Base-by-base conservation (phyloP, 1,140 invertebrate genomes). In the Carcinoscorpius rotundicauda region DNA sequence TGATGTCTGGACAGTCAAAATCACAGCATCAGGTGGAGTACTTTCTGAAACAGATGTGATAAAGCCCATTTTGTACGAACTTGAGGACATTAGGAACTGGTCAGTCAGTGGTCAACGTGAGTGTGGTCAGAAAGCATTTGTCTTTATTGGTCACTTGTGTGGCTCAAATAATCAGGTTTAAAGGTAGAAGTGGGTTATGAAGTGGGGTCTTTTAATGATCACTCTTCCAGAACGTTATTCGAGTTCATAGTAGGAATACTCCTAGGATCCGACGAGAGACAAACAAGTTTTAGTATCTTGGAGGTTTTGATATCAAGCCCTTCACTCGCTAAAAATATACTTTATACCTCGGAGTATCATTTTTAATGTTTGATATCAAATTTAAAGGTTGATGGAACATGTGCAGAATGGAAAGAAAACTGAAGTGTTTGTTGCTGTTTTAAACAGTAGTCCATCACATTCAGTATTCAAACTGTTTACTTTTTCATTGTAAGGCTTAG, bases 71-170 rank as follows among this genome's bases (percentile, higher is more conserved):
- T 68, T 87, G 84, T n/a, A 87, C 76, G 76, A 93, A 95, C 65
- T 80, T 78, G 4, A 83, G 70, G 78, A 81, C 60, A 78, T 66
- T 77, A 70, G 63, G 81, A 72, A 72, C 75, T 77, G 78, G 75
- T 71, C 64, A 72, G 70, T 52, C 73, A n/a, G 80, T 81, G 10
- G 80, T 81, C 1, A 74, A 53, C 61, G 87, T 83, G 52, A 93
- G 78, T 1, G 91, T 93, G 4, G 89, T 86, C 64, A 93, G 76
- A 4, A 90, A 87, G 74, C 91, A 93, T 57, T 90, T 82, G 78
- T 94, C 92, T 0, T 84, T 79, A 79, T 95, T 95, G 75, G 95
- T 89, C 60, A 86, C 80, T 76, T 94, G 90, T 2, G 86, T 88
- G 11, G 89, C 89, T 85, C 91, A 75, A 3, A 92, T 82, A 29